phyloP scores from a whole-genome alignment of 2,797 vertebrate genomes.

The Cirrhinus molitorella region DNA sequence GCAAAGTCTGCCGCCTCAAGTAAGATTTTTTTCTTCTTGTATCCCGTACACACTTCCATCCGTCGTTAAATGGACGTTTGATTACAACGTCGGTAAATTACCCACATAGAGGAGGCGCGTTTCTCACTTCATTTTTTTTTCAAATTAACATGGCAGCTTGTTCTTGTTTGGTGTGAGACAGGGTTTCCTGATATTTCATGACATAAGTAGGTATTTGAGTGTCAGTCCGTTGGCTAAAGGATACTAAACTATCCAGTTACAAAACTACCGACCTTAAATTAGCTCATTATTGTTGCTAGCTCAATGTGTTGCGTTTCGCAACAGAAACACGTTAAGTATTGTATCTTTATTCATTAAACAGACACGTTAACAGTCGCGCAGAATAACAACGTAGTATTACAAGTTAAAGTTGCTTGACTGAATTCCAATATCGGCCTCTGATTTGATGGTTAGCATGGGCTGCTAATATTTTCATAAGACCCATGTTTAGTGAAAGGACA shows the following conservation, averaged over 20 bases:
- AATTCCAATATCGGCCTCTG: neutral
- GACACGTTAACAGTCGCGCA: neutral
- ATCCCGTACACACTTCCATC: neutral
- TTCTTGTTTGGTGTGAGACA: neutral
- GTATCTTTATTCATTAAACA: neutral
- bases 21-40: neutral
- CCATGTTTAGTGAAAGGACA: conserved; percentile 75
- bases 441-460: conserved; percentile 41
- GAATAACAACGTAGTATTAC: neutral
- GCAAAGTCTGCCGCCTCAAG: neutral
- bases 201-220: neutral
- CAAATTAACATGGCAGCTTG: neutral
- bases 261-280: conserved; percentile 21
- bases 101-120: neutral
- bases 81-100: neutral
- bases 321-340: neutral
- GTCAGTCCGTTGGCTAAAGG: neutral
- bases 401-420: neutral
- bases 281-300: conserved; percentile 24
- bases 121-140: neutral
- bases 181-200: neutral
- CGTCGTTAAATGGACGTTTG: neutral
- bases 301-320: neutral
- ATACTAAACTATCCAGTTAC: neutral
- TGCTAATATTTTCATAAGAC: conserved; percentile 62